A percentile compares a stretch with the other conserved stretches of the same genome.
These are phyloP conservation scores for Polyploca ridens DNA, from an alignment of 2,888 invertebrate species.

Conservation along the genomic window DNA sequence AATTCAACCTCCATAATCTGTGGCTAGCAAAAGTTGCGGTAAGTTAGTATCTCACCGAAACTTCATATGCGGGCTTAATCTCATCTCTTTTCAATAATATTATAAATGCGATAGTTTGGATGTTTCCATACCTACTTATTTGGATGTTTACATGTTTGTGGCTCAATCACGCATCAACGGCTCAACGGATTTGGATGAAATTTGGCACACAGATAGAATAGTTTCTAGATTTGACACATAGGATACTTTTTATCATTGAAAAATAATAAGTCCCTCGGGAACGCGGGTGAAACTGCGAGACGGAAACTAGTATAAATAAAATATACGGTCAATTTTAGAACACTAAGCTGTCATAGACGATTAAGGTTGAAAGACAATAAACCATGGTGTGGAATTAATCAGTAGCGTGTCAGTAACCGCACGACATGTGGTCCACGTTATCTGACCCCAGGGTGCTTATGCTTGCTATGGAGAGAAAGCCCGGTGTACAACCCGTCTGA, in stretches of 20 bases:
- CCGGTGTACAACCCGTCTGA: constrained; percentile 60
- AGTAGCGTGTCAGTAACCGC: constrained; percentile 27
- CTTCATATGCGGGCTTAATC: background rate
- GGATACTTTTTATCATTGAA: too few relatives aligned
- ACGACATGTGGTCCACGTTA: constrained; percentile 46
- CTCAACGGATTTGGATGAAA: too few relatives aligned
- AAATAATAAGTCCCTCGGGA: too few relatives aligned
- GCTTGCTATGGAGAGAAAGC: constrained; percentile 37
- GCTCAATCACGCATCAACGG: too few relatives aligned
- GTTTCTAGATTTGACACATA: too few relatives aligned
- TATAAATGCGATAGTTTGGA: too few relatives aligned
- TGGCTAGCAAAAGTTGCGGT: background rate
- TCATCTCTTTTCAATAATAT: too few relatives aligned
- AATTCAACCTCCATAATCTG: background rate
- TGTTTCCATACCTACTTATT: too few relatives aligned
- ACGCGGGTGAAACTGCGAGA: too few relatives aligned
- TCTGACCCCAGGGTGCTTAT: constrained; percentile 51
- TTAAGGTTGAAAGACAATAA: constrained; percentile 29
- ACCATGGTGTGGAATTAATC: constrained; percentile 25
- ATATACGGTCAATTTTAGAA: background rate
- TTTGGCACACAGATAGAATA: too few relatives aligned
- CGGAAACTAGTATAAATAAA: background rate
- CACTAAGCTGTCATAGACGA: background rate
- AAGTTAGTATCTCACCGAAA: background rate
- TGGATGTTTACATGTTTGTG: too few relatives aligned